Base-by-base conservation (phyloP, 1,140 invertebrate genomes). In the Drosophila gunungcola region DNA sequence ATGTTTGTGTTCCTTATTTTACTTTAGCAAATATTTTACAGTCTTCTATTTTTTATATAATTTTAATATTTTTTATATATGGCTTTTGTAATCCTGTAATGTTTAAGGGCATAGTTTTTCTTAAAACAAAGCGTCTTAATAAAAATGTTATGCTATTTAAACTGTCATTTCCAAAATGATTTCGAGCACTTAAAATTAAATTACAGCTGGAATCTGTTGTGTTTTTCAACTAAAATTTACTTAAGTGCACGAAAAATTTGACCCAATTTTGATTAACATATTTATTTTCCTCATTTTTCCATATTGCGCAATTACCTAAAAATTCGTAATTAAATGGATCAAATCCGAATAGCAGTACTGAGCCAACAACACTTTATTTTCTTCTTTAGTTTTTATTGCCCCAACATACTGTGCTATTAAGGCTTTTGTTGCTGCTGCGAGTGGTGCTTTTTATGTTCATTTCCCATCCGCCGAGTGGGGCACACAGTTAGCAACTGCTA, bases 251-350 rank as follows among this genome's bases (percentile, higher is more conserved):
- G 2, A 41, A 41, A 21, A 21, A 12, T 32, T 16, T 41, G 12
- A 41, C 34, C 21, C 10, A 38, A 34, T 45, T 27, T 10, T 1
- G 10, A 36, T 12, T 1, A 11, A 13, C 27, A 27, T 10, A 13
- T 12, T 11, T 32, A 6, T 3, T n/a, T 16, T 27, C 12, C 9
- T 11, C 1, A 12, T 7, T 32, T n/a, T 13, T 43, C 16, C 48
- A 21, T 48, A 41, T 72, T 70, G 43, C 65, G 69, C 43, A 72
- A 49, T 72, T 57, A 39, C 64, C 43, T 5, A 21, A 72, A 68
- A 49, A 49, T 70, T 16, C 64, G 45, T 70, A 68, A 69, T 46
- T 67, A 69, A 69, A 69, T 54, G 65, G 65, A 54, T 69, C 61
- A 69, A 54, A 54, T 16, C 29, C 60, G 27, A 63, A 48, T 48